A percentile compares a stretch with the other conserved stretches of the same genome.
These are phyloP conservation scores for Antennarius striatus DNA, from an alignment of 2,113 vertebrate genomes.

Conservation along the genomic window DNA sequence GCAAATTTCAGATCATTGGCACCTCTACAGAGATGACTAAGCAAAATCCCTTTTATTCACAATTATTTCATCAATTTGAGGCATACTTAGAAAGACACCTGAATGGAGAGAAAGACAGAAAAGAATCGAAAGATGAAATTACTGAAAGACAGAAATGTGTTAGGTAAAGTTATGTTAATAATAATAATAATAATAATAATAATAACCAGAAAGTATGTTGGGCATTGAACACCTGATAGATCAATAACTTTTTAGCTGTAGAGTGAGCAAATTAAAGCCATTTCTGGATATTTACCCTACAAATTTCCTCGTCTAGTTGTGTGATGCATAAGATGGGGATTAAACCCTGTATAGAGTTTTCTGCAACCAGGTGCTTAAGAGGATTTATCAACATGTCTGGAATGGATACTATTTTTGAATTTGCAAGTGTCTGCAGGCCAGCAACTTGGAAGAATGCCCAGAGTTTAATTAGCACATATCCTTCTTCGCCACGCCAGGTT, in stretches of 20 bases:
- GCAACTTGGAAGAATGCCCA: slow-evolving; percentile 45
- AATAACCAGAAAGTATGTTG: neutral
- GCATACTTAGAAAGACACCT: slow-evolving; percentile 11
- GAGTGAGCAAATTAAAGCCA: neutral
- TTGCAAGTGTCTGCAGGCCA: slow-evolving; percentile 21
- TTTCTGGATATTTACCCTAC: slow-evolving; percentile 8
- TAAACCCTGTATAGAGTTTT: slow-evolving; percentile 56
- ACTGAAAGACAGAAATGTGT: slow-evolving; percentile 5
- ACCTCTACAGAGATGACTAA: slow-evolving; percentile 56
- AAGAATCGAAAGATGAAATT: slow-evolving; percentile 7
- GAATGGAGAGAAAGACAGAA: slow-evolving; percentile 1
- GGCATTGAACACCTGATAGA: neutral
- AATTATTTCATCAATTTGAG: slow-evolving; percentile 13
- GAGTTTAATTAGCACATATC: slow-evolving; percentile 59
- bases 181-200: neutral
- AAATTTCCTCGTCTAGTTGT: slow-evolving; percentile 22
- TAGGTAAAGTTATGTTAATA: neutral
- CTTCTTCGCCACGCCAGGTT: slow-evolving; percentile 49
- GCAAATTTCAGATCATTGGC: slow-evolving; percentile 48
- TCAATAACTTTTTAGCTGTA: neutral
- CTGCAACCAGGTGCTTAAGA: slow-evolving; percentile 71
- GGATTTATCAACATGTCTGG: slow-evolving; percentile 67
- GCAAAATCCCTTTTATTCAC: slow-evolving; percentile 47
- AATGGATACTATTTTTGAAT: slow-evolving; percentile 53
- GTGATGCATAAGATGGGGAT: slow-evolving; percentile 22